Evolutionary conservation across 2,888 invertebrate genomes (phyloP).

Genomic region (Trichopoda pennipes): DNA sequence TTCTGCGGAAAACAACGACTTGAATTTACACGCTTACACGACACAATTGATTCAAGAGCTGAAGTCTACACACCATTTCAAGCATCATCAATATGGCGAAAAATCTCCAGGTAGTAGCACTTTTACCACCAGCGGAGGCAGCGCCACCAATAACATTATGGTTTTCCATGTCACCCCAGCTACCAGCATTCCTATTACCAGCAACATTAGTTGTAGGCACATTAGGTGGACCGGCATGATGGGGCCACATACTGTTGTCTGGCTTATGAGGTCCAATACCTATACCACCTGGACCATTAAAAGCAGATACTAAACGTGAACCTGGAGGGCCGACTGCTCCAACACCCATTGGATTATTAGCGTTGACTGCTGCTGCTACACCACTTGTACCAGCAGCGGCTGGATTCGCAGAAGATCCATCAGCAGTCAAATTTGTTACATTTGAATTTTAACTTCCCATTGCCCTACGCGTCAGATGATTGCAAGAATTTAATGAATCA

Average conservation of each 20-base stretch:
- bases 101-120: slow-evolving; percentile 77
- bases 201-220: slow-evolving; percentile 72
- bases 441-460: slow-evolving; percentile 76
- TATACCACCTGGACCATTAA: slow-evolving; percentile 72
- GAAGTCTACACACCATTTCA: too few relatives aligned
- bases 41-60: too few relatives aligned
- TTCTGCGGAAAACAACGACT: too few relatives aligned
- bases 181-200: slow-evolving; percentile 75
- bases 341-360: slow-evolving; percentile 73
- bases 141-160: slow-evolving; percentile 58
- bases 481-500: slow-evolving; percentile 78
- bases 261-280: slow-evolving; percentile 80
- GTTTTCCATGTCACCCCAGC: slow-evolving; percentile 65
- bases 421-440: slow-evolving; percentile 71
- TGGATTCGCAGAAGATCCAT: slow-evolving; percentile 63
- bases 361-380: slow-evolving; percentile 73
- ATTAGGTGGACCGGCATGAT: slow-evolving; percentile 73
- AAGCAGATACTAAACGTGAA: slow-evolving; percentile 73
- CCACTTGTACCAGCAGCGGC: slow-evolving; percentile 62
- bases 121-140: slow-evolving; percentile 66
- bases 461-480: slow-evolving; percentile 77
- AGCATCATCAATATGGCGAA: too few relatives aligned
- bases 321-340: slow-evolving; percentile 74
- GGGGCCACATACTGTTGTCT: slow-evolving; percentile 82
- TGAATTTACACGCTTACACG: too few relatives aligned